Evolutionary conservation across 2,888 invertebrate species (phyloP).

Genomic region (Lithophane semibrunnea): DNA sequence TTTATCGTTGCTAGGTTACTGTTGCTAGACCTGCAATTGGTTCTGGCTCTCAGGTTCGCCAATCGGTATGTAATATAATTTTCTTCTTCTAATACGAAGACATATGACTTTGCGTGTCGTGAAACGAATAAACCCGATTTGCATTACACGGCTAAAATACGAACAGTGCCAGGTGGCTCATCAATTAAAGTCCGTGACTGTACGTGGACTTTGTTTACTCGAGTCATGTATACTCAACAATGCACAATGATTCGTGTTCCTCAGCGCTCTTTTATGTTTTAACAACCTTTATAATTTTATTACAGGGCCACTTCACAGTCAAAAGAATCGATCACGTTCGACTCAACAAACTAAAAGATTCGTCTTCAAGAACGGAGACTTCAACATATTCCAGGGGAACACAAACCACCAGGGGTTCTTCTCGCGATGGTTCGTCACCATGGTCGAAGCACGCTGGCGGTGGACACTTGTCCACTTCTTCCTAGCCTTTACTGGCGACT

Average conservation of each 20-base stretch:
- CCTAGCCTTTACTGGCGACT: conserved; percentile 95
- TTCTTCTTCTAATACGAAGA: no score
- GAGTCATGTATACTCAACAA: background rate
- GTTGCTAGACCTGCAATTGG: no score
- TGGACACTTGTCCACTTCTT: conserved; percentile 97
- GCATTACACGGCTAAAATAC: no score
- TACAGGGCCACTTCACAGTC: conserved; percentile 65
- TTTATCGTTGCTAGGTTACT: no score
- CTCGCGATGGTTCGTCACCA: conserved; percentile 94
- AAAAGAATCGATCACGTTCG: conserved; percentile 57
- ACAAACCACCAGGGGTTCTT: conserved; percentile 91
- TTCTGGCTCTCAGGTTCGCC: no score
- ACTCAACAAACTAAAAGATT: conserved; percentile 86
- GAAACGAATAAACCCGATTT: no score
- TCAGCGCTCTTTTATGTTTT: background rate
- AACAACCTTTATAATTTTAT: background rate
- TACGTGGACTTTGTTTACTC: background rate
- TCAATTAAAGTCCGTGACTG: no score
- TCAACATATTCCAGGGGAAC: conserved; percentile 94
- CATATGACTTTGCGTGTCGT: no score
- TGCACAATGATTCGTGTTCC: background rate
- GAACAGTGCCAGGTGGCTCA: no score
- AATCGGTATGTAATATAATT: no score
- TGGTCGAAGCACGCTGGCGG: conserved; percentile 97
- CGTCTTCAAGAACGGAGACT: conserved; percentile 96